A percentile compares a stretch with the other conserved stretches of the same genome.
phyloP scores from a whole-genome alignment of 2,113 vertebrate genomes.

The Charadrius vociferus region DNA sequence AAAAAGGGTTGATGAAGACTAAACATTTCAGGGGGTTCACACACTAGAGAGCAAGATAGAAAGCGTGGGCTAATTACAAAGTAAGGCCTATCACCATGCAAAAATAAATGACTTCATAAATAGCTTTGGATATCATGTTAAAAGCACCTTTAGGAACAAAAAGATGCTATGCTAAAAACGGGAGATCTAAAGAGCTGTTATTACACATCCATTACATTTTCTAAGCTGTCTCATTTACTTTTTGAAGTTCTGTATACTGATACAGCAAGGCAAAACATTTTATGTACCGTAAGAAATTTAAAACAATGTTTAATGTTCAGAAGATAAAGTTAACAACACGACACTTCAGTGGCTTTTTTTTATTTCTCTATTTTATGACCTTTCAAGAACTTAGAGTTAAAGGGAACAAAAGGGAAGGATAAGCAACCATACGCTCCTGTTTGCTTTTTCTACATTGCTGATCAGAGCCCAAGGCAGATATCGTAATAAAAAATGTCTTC shows the following conservation, averaged over 20 bases:
- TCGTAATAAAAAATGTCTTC: conserved; percentile 57
- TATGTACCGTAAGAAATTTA: conserved; percentile 83
- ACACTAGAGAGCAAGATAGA: conserved; percentile 27
- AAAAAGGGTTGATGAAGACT: conserved; percentile 20
- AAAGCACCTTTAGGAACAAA: conserved; percentile 83
- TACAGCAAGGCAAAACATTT: conserved; percentile 80
- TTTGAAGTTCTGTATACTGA: conserved; percentile 83
- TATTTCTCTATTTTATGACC: conserved; percentile 75
- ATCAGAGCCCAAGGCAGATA: conserved; percentile 70
- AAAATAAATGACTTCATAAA: conserved; percentile 83
- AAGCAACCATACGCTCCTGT: conserved; percentile 41
- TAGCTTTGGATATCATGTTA: conserved; percentile 90
- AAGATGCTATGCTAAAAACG: conserved; percentile 78
- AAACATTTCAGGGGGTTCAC: conserved; percentile 10
- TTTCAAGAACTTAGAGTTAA: conserved; percentile 66
- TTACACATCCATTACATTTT: conserved; percentile 87
- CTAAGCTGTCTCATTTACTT: conserved; percentile 78
- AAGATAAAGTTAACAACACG: conserved; percentile 78
- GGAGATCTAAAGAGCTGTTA: conserved; percentile 81
- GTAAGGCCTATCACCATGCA: conserved; percentile 77
- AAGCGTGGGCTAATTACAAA: conserved; percentile 79
- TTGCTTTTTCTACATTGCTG: conserved; percentile 43
- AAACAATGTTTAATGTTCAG: conserved; percentile 87
- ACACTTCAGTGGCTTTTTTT: conserved; percentile 74
- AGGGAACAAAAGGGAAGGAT: conserved; percentile 64